Base-by-base conservation (phyloP, 2,888 invertebrate species). In the Epirrita christyi region DNA sequence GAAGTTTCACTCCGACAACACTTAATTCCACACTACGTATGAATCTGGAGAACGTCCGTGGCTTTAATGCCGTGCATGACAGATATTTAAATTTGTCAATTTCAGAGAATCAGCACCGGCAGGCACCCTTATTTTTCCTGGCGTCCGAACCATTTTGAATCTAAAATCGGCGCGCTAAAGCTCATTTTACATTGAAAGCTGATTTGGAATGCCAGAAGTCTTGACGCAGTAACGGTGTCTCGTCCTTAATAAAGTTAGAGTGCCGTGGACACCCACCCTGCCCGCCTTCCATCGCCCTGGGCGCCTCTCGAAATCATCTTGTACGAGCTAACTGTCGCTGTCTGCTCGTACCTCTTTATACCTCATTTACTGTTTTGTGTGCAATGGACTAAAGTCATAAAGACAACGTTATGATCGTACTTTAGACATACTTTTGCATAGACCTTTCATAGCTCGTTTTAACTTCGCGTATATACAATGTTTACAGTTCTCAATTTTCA, bases 211-310 rank as follows among this genome's bases (percentile, higher is more conserved):
- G 53, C 36, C 36, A 49, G 29, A 47, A 40, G 34, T 87, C 88
- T 88, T 90, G 85, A 84, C 86, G 88, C 86, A 80, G 83, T 78
- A 42, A 55, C 75, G 80, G 76, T 82, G 85, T 79, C 76, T 83
- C 80, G 74, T 82, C 78, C 81, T 85, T 90, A 88, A 88, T 90
- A 87, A 86, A 89, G 87, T 91, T 89, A 89, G 84, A 85, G 83
- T 80, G 83, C 77, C 81, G 81, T 74, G 81, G 83, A 78, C 79
- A 69, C 73, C 73, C 76, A 70, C 75, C 55, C 52, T 37, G 59
- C 71, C 74, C 80, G 73, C 78, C 75, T 80, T 70, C 73, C 72
- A 70, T 70, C 71, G 78, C 81, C 78, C 72, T 72, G 74, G 75
- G 77, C 76, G 66, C 67, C 68, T 75, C 73, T 76, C 73, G 63